Conservation (phyloP, 2,113 vertebrate genomes). For the Psammodynastes pulverulentus region DNA sequence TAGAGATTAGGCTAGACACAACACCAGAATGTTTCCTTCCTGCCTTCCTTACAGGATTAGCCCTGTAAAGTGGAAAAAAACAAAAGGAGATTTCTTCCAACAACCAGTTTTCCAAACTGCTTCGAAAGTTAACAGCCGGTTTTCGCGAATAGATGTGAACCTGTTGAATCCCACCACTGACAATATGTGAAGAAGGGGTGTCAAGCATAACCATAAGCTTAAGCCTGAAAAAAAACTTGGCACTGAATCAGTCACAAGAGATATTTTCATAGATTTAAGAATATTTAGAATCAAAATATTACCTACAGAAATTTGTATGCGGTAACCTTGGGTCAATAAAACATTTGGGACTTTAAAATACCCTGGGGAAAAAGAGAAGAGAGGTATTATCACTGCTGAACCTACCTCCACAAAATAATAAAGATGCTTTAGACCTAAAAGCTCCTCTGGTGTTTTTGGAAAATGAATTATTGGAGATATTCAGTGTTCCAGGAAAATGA, state of each 20-base stretch:
- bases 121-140: too few species aligned
- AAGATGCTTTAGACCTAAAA: neutral
- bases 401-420: neutral
- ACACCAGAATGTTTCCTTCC: too few species aligned
- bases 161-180: too few species aligned
- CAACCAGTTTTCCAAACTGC: too few species aligned
- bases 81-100: too few species aligned
- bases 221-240: neutral
- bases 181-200: too few species aligned
- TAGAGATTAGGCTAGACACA: too few species aligned
- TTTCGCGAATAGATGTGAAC: too few species aligned
- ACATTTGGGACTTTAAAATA: neutral
- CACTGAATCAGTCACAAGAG: neutral
- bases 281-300: neutral
- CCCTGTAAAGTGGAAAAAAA: too few species aligned
- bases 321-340: neutral
- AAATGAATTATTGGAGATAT: constrained; percentile 1
- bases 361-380: neutral
- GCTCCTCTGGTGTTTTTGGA: neutral
- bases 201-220: neutral
- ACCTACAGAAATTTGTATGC: neutral
- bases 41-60: too few species aligned
- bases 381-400: neutral
- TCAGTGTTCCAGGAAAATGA: neutral
- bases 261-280: neutral